phyloP scores from a whole-genome alignment of 2,113 vertebrate genomes.

The Indicator indicator region DNA sequence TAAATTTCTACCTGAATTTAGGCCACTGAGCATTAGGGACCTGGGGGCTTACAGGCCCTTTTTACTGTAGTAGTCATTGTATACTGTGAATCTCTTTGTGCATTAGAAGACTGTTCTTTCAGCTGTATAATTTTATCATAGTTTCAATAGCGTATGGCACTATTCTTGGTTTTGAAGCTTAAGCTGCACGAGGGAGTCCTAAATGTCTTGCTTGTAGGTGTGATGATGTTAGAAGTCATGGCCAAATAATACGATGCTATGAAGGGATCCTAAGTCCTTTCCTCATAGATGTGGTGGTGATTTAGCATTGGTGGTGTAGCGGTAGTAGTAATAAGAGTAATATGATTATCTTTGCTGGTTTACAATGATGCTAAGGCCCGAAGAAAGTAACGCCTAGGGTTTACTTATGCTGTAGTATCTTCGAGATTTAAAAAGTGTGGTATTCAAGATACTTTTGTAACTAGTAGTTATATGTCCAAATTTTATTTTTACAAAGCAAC shows the following conservation, averaged over 20 bases:
- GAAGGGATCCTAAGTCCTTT: neutral
- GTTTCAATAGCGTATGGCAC: neutral
- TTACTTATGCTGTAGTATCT: neutral
- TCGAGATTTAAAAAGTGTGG: neutral
- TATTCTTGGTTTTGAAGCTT: neutral
- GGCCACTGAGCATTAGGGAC: neutral
- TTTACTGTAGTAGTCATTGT: neutral
- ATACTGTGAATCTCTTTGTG: neutral
- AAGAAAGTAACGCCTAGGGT: neutral
- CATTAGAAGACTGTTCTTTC: neutral
- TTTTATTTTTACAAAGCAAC: neutral
- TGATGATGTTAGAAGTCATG: neutral
- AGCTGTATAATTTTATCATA: neutral
- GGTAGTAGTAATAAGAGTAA: neutral
- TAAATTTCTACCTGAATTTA: conserved; percentile 25
- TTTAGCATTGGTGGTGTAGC: neutral
- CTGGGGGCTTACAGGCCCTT: neutral
- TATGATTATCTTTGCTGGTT: neutral
- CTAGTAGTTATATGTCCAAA: neutral
- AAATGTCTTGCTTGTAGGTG: neutral
- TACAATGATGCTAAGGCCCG: neutral
- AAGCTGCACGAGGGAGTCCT: neutral
- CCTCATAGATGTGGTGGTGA: neutral
- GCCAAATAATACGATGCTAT: neutral
- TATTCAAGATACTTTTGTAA: neutral